These are phyloP conservation scores for Dendrocopos noguchii DNA, from an alignment of 2,113 vertebrate genomes.

Conservation along the genomic window DNA sequence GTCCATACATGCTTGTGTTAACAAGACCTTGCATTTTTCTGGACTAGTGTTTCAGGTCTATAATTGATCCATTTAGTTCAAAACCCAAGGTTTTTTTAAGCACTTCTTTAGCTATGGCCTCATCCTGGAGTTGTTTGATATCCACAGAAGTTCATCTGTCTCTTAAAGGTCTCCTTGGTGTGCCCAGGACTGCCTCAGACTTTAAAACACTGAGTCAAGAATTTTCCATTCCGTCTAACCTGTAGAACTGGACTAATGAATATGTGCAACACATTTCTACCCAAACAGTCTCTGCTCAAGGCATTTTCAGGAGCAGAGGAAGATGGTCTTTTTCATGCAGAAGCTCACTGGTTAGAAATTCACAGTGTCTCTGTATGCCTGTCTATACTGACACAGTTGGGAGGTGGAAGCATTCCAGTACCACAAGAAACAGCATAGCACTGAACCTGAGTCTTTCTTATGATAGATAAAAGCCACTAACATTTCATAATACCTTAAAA, in stretches of 20 bases:
- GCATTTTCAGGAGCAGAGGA: background rate
- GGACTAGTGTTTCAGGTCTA: background rate
- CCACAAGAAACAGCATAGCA: background rate
- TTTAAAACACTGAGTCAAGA: background rate
- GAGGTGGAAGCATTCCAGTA: background rate
- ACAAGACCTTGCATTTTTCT: background rate
- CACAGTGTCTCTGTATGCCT: accelerated
- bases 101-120: background rate
- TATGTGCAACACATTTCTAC: background rate
- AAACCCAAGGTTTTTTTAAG: background rate
- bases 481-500: background rate
- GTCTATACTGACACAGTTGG: accelerated
- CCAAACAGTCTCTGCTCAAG: background rate
- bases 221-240: background rate
- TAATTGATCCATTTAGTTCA: background rate
- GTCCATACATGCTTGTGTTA: background rate
- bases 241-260: background rate
- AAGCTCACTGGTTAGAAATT: background rate
- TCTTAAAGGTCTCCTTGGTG: background rate
- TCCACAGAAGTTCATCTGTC: background rate
- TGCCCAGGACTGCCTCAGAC: background rate
- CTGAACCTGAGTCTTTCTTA: accelerated
- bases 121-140: background rate
- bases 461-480: background rate
- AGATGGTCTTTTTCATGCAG: background rate